phyloP scores from a whole-genome alignment of 2,888 invertebrate species.

The Caenorhabditis angaria region DNA sequence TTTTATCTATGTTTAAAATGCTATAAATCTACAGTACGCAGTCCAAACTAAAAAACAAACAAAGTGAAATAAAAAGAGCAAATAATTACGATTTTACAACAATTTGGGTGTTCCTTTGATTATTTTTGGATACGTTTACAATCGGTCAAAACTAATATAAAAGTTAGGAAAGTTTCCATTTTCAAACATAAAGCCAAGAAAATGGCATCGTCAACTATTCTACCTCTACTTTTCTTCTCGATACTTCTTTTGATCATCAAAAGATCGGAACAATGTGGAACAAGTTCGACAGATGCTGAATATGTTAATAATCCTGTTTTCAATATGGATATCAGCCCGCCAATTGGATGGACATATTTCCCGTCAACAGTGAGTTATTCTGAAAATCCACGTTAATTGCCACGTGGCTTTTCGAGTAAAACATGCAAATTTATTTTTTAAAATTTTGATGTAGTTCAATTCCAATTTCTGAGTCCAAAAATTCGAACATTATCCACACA shows the following conservation, averaged over 20 bases:
- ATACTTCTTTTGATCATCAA: background rate
- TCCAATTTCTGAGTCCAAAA: background rate
- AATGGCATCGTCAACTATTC: too few relatives aligned
- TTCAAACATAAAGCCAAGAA: too few relatives aligned
- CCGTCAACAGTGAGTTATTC: constrained; percentile 30
- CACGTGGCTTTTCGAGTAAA: too few relatives aligned
- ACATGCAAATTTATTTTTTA: too few relatives aligned
- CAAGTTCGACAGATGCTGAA: constrained; percentile 42
- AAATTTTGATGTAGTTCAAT: too few relatives aligned
- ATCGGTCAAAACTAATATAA: background rate
- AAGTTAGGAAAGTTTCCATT: too few relatives aligned
- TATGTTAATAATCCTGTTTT: constrained; percentile 55
- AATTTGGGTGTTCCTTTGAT: background rate
- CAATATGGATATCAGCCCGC: constrained; percentile 57
- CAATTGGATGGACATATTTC: constrained; percentile 61
- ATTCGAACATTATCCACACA: too few relatives aligned
- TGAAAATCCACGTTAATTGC: too few relatives aligned
- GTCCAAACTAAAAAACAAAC: background rate
- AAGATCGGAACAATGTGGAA: background rate
- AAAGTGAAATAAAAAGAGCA: background rate
- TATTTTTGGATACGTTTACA: constrained; percentile 1
- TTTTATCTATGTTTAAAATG: too few relatives aligned
- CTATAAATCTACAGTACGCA: too few relatives aligned
- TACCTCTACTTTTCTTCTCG: too few relatives aligned
- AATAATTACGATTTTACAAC: background rate